These are phyloP conservation scores for Pogonocichla stellata DNA, from an alignment of 2,113 vertebrate genomes.

Conservation along the genomic window DNA sequence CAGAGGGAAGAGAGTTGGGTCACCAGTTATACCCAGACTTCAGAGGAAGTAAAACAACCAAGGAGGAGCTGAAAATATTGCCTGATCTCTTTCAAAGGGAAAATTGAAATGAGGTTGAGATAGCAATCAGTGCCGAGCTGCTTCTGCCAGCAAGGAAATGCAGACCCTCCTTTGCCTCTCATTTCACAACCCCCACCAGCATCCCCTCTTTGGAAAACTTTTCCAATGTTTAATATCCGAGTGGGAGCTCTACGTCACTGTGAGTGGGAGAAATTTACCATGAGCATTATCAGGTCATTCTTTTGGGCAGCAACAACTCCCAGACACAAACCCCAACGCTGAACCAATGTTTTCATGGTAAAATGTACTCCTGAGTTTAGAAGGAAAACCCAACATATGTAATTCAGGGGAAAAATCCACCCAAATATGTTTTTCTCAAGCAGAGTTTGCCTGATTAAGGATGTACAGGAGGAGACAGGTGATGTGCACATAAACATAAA, in stretches of 20 bases:
- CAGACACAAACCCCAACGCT: background rate
- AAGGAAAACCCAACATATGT: background rate
- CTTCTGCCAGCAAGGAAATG: background rate
- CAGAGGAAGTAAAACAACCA: slow-evolving; percentile 14
- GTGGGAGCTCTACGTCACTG: fast-evolving
- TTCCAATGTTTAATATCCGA: background rate
- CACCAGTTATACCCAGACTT: background rate
- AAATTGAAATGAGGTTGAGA: slow-evolving; percentile 39
- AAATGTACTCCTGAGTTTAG: background rate
- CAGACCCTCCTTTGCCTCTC: background rate
- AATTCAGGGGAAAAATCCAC: background rate
- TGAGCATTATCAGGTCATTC: background rate
- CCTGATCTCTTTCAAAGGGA: slow-evolving; percentile 40
- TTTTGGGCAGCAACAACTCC: background rate
- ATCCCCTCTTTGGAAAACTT: background rate
- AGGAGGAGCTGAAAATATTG: slow-evolving; percentile 7
- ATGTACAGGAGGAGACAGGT: background rate
- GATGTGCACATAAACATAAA: fast-evolving
- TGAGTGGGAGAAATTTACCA: background rate
- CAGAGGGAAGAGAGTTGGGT: background rate
- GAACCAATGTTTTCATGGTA: background rate
- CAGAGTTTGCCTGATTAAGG: background rate
- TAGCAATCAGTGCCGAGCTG: background rate
- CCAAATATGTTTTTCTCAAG: background rate
- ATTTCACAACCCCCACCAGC: background rate